phyloP scores from a whole-genome alignment of 2,113 vertebrate genomes.

The Thinocorus orbignyianus region DNA sequence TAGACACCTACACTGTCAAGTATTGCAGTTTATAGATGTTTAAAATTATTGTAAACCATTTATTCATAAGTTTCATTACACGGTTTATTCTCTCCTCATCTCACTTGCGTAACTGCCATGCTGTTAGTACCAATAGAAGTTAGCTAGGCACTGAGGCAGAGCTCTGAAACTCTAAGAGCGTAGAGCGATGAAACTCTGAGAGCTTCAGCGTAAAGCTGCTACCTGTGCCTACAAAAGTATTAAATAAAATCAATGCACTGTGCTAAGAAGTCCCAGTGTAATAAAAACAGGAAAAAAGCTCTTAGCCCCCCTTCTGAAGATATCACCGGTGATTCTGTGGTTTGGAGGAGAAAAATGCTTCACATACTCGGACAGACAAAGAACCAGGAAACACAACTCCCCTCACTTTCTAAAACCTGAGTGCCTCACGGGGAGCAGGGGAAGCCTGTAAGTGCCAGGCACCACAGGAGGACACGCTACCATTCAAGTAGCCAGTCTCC shows the following conservation, averaged over 20 bases:
- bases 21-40: not conserved
- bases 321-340: not conserved
- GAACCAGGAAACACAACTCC: not conserved
- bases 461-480: fast-evolving
- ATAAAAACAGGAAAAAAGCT: not conserved
- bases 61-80: not conserved
- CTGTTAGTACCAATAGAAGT: not conserved
- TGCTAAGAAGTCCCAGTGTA: not conserved
- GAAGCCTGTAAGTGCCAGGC: not conserved
- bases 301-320: not conserved
- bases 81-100: not conserved
- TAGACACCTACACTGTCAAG: not conserved
- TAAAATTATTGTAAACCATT: not conserved
- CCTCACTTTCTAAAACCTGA: not conserved
- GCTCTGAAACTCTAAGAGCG: not conserved
- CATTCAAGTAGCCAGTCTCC: not conserved
- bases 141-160: not conserved
- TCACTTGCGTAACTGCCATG: not conserved
- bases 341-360: not conserved
- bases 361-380: not conserved
- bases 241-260: conserved; percentile 28
- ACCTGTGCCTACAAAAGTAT: not conserved
- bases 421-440: fast-evolving
- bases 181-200: not conserved
- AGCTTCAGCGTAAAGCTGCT: not conserved